Base-by-base conservation (phyloP, 1,140 invertebrate species). In the Chironomus striatipennis region DNA sequence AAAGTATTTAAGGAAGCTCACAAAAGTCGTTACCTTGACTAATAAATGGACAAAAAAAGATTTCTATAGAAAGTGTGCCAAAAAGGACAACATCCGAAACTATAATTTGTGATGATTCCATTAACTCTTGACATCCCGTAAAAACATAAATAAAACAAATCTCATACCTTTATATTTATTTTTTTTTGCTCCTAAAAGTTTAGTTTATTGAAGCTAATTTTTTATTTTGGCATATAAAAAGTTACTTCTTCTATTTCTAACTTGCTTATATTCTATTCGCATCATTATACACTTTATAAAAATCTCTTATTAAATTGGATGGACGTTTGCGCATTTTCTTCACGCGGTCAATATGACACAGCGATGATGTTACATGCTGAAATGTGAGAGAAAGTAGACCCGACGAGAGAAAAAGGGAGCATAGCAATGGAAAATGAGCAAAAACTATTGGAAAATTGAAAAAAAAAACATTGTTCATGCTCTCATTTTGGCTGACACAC, bases 391-490 rank as follows among this genome's bases (percentile, higher is more conserved):
- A 47, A 10, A 47, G 8, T 5, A n/a, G 24, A 34, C 24, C 47
- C 47, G 10, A 57, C 3, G 20, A 70, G 65, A 18, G 65, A 20
- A 18, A 70, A 9, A 17, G 18, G 64, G 12, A 67, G 18, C n/a
- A 70, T 18, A 18, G 18, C 10, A 70, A 20, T 70, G 17, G 65
- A 47, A 47, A 8, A n/a, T 20, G 24, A 34, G 24, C 24, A 21
- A 70, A 70, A 70, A 21, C 65, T 70, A 9, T 70, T 70, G 65
- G 65, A 70, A 70, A 70, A 70, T 57, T 57, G 47, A 57, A 57
- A 57, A 12, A n/a, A 57, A 57, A 34, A 5, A n/a, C 47, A n/a
- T 57, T 57, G 12, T 57, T 57, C 47, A 57, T n/a, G 12, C 47
- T 57, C 47, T 57, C 47, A n/a, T 70, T 20, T 70, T 18, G 10